Evolutionary conservation across 2,888 invertebrate species (phyloP), one percentile per base, ranked within the genome.

Genomic region (Lochmaea capreae): DNA sequence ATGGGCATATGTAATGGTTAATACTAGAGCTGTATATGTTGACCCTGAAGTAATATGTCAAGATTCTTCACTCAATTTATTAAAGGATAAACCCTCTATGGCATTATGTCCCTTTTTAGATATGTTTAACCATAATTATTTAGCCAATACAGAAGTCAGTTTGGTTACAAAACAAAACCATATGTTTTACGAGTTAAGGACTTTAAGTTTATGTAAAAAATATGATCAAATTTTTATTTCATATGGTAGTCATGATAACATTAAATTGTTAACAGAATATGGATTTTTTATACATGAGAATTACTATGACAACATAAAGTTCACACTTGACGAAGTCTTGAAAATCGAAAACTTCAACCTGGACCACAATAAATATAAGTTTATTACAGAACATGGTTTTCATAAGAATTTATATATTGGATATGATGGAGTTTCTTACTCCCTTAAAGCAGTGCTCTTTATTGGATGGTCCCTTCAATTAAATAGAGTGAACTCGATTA

Each of bases 71-170:
- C 59, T 68, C 42, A 84, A 83, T 49, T 72, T 79, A 14, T 85
- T 93, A 73, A 87, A 86, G 77, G 92, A 92, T 85, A 89, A 89
- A 79, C 90, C 91, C 39, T 89, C 89, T 78, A 89, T 93, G 87
- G 96, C 96, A 6, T 86, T 97, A 65, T 96, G 95, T 76, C 97
- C 97, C 0, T 95, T 93, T 85, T 88, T 97, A 74, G 97, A 97
- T 86, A 91, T 97, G 88, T 93, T 97, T 77, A 97, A 97, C 88
- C 97, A 97, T 84, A 92, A 93, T 71, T 89, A 90, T 75, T 83
- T 87, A 71, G 91, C 91, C 4, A 87, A 88, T 76, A 93, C 93
- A 2, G 83, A 86, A 42, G 89, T 89, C 12, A 75, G 78, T 72
- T 77, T 86, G 66, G 75, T 77, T 6, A 83, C 87, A 77, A 33